These are phyloP conservation scores for Psococerastis gibbosa DNA, from an alignment of 2,888 invertebrate genomes.

Conservation along the genomic window DNA sequence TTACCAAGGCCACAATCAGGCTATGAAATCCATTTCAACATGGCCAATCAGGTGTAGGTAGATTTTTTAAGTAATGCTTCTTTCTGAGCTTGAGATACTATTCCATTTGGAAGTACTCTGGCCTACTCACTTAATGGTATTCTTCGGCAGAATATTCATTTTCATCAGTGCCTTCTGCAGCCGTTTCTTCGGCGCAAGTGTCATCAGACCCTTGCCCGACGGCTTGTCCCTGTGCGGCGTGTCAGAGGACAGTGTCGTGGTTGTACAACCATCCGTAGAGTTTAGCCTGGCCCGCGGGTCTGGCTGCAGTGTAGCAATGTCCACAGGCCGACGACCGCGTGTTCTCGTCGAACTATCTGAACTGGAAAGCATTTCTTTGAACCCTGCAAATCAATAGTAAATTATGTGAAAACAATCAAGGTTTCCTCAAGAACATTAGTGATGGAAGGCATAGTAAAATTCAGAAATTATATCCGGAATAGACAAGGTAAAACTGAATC, in stretches of 20 bases:
- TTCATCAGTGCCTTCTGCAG: conserved; percentile 71
- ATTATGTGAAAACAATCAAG: too few species aligned
- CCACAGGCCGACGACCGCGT: conserved; percentile 34
- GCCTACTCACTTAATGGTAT: conserved; percentile 41
- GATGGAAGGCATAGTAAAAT: too few species aligned
- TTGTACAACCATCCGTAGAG: conserved; percentile 55
- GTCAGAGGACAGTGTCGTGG: conserved; percentile 18
- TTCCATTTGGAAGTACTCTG: too few species aligned
- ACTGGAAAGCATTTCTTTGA: conserved; percentile 50
- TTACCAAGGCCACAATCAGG: too few species aligned
- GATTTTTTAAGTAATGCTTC: too few species aligned
- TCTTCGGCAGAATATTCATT: conserved; percentile 77
- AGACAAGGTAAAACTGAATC: too few species aligned
- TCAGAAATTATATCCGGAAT: too few species aligned
- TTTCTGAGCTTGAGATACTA: too few species aligned
- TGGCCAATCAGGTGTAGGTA: too few species aligned
- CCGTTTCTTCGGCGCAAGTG: conserved; percentile 65
- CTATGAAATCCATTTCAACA: too few species aligned
- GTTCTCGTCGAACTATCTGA: conserved; percentile 68
- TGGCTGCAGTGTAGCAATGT: conserved; percentile 29
- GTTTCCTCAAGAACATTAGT: too few species aligned
- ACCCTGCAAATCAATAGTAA: conserved; percentile 33
- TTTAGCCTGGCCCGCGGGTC: conserved; percentile 59
- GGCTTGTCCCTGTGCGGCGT: conserved; percentile 1
- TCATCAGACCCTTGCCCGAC: conserved; percentile 51